Evolutionary conservation across 2,113 vertebrate species (phyloP), one percentile per base, ranked within the genome.

Genomic region (Cyanocitta stelleri): DNA sequence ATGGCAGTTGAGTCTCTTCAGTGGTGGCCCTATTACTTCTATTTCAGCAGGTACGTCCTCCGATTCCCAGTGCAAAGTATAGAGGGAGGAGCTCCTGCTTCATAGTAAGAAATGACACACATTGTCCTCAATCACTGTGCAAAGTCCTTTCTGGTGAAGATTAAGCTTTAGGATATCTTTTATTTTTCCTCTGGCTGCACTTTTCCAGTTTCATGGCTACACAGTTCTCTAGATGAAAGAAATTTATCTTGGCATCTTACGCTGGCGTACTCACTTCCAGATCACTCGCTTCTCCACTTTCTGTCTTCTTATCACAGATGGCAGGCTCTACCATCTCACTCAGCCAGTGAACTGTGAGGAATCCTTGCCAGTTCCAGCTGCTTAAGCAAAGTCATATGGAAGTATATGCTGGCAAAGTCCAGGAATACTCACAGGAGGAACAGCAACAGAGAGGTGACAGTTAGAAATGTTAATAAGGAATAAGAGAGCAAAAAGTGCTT

Each of bases 251-350:
- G 96, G 94, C 93, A 79, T 82, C 93, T 89, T 79, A 73, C 0
- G 4, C 69, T 79, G 84, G 54, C 0, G 3, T 64, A 64, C 63
- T 91, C 81, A 24, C 80, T 95, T 94, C 88, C 74, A 94, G 74
- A 95, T 78, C 84, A 78, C 85, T 95, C 48, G 13, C 78, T 95
- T 82, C 74, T 95, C 66, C 78, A 58, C 81, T 89, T 85, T 89
- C 35, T 87, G 41, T 82, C 90, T 91, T 95, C 62, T 3, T 71
- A 87, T 54, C 95, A 79, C 91, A 96, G 85, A 95, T 94, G 91
- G 89, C 87, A 96, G 93, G 78, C 69, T 96, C 77, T 89, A 85
- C 84, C 87, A 91, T 59, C 72, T 94, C 93, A 62, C 73, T 68
- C 72, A 91, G 81, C 37, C 89, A 89, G 2, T 93, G 73, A 91